These are phyloP conservation scores for Cetoscarus ocellatus DNA, from an alignment of 2,797 vertebrate genomes.

Conservation along the genomic window DNA sequence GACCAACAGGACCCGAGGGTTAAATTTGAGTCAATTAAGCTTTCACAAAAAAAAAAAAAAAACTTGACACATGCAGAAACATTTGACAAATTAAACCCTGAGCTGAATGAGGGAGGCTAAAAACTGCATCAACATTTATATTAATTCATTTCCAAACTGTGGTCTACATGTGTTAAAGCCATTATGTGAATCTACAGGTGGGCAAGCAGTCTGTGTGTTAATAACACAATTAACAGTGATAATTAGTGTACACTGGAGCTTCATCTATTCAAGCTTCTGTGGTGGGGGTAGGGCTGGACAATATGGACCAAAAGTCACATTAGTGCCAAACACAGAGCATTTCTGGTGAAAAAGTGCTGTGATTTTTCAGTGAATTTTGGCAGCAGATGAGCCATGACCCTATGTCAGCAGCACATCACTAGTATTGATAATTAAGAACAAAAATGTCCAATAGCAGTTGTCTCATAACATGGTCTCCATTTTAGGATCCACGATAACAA, in stretches of 20 bases:
- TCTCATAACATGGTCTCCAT: too few relatives aligned
- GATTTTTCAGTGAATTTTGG: too few relatives aligned
- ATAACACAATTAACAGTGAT: background rate
- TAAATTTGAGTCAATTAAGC: background rate
- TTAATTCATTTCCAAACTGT: background rate
- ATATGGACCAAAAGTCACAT: too few relatives aligned
- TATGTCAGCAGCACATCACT: too few relatives aligned
- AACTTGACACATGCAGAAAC: slow-evolving; percentile 4
- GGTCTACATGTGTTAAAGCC: too few relatives aligned
- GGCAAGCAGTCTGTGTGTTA: background rate
- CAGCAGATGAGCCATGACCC: too few relatives aligned
- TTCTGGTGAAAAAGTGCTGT: too few relatives aligned
- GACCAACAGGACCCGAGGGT: background rate
- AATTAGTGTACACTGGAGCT: background rate
- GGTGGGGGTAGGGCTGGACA: background rate
- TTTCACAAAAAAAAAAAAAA: background rate
- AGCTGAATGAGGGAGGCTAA: background rate
- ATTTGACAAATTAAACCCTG: background rate
- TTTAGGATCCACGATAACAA: too few relatives aligned
- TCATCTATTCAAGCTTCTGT: background rate
- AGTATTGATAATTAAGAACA: too few relatives aligned
- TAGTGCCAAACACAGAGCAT: too few relatives aligned
- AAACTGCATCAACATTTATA: background rate
- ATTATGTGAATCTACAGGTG: background rate
- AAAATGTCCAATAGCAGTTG: too few relatives aligned